Conservation (phyloP, 1,140 invertebrate genomes). For the Subanguina moxae region DNA sequence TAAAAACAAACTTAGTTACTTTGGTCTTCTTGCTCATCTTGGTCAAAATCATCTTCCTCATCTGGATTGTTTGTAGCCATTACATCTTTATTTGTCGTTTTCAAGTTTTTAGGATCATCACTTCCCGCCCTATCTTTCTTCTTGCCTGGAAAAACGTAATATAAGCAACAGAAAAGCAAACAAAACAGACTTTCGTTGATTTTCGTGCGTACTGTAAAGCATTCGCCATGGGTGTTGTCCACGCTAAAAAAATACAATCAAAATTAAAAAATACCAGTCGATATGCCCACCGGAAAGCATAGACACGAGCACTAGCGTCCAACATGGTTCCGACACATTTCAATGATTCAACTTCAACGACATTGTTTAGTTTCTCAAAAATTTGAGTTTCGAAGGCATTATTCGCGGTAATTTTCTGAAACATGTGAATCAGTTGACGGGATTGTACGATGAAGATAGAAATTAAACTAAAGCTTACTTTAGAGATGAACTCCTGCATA, state of each 20-base stretch:
- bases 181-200: conserved; percentile 10
- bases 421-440: no score
- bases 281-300: not conserved
- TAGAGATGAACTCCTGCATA: conserved; percentile 12
- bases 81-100: not conserved
- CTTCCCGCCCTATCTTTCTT: not conserved
- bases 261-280: no score
- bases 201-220: conserved; percentile 13
- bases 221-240: conserved; percentile 15
- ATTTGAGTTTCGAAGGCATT: conserved; percentile 17
- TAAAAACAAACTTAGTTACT: no score
- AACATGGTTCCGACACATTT: conserved; percentile 22
- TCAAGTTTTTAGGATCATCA: not conserved
- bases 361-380: conserved; percentile 2
- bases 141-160: not conserved
- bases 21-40: not conserved
- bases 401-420: conserved; percentile 18
- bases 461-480: conserved; percentile 2
- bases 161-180: no score
- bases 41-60: not conserved
- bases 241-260: conserved; percentile 2
- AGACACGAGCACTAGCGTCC: conserved; percentile 20
- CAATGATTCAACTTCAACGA: conserved; percentile 14
- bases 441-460: no score
- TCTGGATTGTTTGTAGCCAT: not conserved